phyloP scores from a whole-genome alignment of 1,140 invertebrate genomes.

The Drosophila ercepeae region DNA sequence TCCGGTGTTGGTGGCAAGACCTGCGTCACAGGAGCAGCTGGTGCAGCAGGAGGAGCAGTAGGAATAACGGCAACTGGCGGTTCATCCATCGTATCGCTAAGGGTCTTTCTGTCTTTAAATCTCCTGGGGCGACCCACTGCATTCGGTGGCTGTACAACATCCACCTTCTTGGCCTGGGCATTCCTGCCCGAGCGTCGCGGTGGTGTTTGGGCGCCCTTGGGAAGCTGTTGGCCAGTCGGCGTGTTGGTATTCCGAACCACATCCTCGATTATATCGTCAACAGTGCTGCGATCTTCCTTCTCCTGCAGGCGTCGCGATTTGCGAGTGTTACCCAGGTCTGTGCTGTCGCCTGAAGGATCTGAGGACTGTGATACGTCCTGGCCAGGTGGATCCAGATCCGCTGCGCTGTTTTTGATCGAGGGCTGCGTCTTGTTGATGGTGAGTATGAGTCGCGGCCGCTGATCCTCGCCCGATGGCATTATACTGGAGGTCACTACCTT shows the following conservation, averaged over 20 bases:
- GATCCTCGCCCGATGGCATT: slow-evolving; percentile 75
- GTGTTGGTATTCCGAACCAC: slow-evolving; percentile 89
- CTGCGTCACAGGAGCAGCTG: background rate
- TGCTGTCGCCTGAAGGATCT: slow-evolving; percentile 84
- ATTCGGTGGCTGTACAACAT: slow-evolving; percentile 82
- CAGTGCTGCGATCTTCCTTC: slow-evolving; percentile 89
- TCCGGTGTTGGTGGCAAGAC: slow-evolving; percentile 4
- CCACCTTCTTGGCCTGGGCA: slow-evolving; percentile 62
- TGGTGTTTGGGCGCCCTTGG: slow-evolving; percentile 76
- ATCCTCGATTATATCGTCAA: slow-evolving; percentile 94
- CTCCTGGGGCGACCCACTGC: slow-evolving; percentile 85
- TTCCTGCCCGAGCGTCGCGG: slow-evolving; percentile 67
- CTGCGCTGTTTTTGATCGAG: slow-evolving; percentile 39
- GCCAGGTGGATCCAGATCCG: slow-evolving; percentile 40
- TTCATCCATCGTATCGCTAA: slow-evolving; percentile 87
- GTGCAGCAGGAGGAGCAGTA: background rate
- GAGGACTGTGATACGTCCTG: slow-evolving; percentile 21
- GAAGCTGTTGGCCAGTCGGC: slow-evolving; percentile 66
- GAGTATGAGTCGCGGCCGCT: slow-evolving; percentile 89
- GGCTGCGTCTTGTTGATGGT: slow-evolving; percentile 88
- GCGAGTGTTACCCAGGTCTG: slow-evolving; percentile 88
- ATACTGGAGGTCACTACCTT: slow-evolving; percentile 4
- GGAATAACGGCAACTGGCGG: slow-evolving; percentile 3
- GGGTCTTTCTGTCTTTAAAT: slow-evolving; percentile 86
- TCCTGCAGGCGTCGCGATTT: slow-evolving; percentile 92